phyloP scores from a whole-genome alignment of 2,113 vertebrate species.

The Etheostoma cragini region DNA sequence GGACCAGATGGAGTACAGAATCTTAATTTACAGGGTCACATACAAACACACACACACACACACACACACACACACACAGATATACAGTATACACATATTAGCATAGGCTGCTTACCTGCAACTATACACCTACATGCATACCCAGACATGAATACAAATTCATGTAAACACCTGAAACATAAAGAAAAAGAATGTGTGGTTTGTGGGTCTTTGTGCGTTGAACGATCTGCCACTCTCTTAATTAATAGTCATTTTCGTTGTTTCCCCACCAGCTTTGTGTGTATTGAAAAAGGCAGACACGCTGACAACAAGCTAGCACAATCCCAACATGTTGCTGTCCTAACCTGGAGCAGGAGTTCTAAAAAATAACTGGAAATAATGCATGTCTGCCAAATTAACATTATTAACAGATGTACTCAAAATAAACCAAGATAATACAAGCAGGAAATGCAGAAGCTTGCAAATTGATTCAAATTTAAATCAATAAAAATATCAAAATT shows the following conservation, averaged over 20 bases:
- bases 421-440: neutral
- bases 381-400: neutral
- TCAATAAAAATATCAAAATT: neutral
- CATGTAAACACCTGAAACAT: slow-evolving; percentile 70
- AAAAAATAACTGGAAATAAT: slow-evolving; percentile 9
- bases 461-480: neutral
- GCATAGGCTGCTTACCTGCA: neutral
- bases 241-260: neutral
- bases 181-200: slow-evolving; percentile 38
- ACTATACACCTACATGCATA: slow-evolving; percentile 27
- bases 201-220: slow-evolving; percentile 61
- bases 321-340: slow-evolving; percentile 1
- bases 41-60: slow-evolving; percentile 71
- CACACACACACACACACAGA: slow-evolving; percentile 67
- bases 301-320: neutral
- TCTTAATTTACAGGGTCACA: slow-evolving; percentile 83
- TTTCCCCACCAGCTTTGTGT: slow-evolving; percentile 77
- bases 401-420: neutral
- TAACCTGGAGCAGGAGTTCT: neutral
- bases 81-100: neutral
- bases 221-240: slow-evolving; percentile 72
- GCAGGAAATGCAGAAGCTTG: neutral
- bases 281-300: slow-evolving; percentile 31
- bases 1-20: slow-evolving; percentile 87
- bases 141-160: slow-evolving; percentile 78